Base-by-base conservation (phyloP, 1,140 invertebrate species). In the Saccostrea glomerata region DNA sequence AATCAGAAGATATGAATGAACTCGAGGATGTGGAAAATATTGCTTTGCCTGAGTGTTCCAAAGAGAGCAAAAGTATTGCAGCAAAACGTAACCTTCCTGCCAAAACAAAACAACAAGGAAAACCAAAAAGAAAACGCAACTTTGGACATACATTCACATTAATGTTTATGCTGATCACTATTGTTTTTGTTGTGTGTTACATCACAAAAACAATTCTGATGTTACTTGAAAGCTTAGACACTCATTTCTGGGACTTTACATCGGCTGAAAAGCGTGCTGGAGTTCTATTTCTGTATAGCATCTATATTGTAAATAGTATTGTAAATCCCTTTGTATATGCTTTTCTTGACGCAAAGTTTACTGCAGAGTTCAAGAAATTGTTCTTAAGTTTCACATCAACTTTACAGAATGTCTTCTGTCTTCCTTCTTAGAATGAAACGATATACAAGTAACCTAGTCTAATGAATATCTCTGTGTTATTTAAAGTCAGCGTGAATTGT, bases 271-370 rank as follows among this genome's bases (percentile, higher is more conserved):
- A n/a, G 0, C 6, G 66, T 70, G 20, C 84, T 17, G 60, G 40
- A 15, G 25, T 86, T 4, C 56, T 70, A 2, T 88, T 90, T 56
- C 20, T 86, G 0, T 84, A 88, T n/a, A 54, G 84, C n/a, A 73
- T 83, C 6, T 86, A 70, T 63, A 87, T 90, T n/a, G 82, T 90
- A 54, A 86, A 88, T 77, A 89, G 85, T 36, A 89, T 89, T 36
- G 23, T 82, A 9, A 87, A 89, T 56, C 85, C 85, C 1, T 66
- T 87, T 25, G 70, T 89, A 6, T 89, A 89, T 73, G 66, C 66
- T 6, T 89, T 87, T 56, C 56, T 87, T 20, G 86, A 87, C 47
- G 15, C 54, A n/a, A 20, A 25, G 84, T 88, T 85, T 56, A 25
- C 30, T 23, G n/a, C 40, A 11, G 82, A 84, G 25, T 15, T 83